Base-by-base conservation (phyloP, 2,888 invertebrate genomes). In the Apodemia mormo region DNA sequence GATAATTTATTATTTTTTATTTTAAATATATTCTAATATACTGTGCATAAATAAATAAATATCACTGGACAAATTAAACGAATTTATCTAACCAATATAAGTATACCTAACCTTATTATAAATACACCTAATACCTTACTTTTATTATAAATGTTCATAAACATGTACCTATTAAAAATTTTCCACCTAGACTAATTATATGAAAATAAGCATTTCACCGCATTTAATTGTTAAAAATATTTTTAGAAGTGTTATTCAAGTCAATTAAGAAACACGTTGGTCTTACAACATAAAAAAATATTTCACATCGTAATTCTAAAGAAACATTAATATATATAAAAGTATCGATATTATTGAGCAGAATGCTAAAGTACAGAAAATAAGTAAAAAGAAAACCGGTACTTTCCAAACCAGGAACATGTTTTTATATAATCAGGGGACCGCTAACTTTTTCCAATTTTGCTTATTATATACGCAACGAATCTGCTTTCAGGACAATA, bases 381-480 rank as follows among this genome's bases (percentile, higher is more conserved):
- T 49, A 49, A 49, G 29, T 65, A 65, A 40, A 68, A 68, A 29
- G 30, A 40, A 40, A 33, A 52, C 45, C 54, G 49, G 30, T 37
- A 45, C 37, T 52, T 65, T 65, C 54, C 54, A 54, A 30, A 54
- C 65, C 82, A 79, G 78, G 79, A 76, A 76, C 79, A 78, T 79
- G 82, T 75, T 75, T 83, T 85, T 79, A 81, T 85, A 83, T 82
- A 84, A 86, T 80, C 77, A 74, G 77, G 79, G 82, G 71, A 71
- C 77, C 75, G 74, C 74, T 73, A 71, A 76, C 72, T 87, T 86
- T 86, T 83, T 75, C 72, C 79, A 86, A 84, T 84, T 86, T 85
- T 81, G 76, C 84, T 87, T 84, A 88, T 87, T 86, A 87, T 82
- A 85, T 84, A 30, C 58, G 29, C 58, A 61, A 61, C 58, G 58